Evolutionary conservation across 2,113 vertebrate species (phyloP), one percentile per base, ranked within the genome.

Genomic region (Myiozetetes cayanensis): DNA sequence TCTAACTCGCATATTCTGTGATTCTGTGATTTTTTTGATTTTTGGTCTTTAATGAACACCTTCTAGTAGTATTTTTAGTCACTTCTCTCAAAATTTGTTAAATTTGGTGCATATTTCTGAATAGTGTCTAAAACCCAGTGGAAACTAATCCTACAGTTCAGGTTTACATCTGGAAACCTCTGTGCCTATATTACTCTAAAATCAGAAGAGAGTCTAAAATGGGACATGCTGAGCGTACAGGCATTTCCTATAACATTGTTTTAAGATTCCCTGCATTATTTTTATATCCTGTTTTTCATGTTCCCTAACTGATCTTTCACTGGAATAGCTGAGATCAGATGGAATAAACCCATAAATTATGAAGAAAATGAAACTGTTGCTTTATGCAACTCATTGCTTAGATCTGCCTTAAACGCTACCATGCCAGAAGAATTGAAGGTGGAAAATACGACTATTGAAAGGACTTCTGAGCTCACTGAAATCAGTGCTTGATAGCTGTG

Each of bases 341-440:
- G 12, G 46, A 46, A 66, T 17, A 50, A 72, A 66, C 6, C 9
- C 30, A 43, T 22, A 5, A 86, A n/a, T 87, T 88, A 14, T 39
- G 47, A 89, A 91, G 81, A 63, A 91, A 95, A 84, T 15, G 0
- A 37, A 74, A 77, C 28, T 39, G 10, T 22, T 90, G 20, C 39
- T 87, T 90, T 62, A 65, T 73, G 56, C 35, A 66, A 41, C 10
- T 44, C 49, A 31, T 39, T 70, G 55, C 28, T 84, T 77, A 92
- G 92, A 62, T 74, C 50, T 86, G 31, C 12, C 46, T 74, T 62
- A 80, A 46, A 52, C 67, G 22, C 23, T 62, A 62, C 31, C 49
- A 33, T 74, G 81, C 66, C 90, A 93, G 70, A 91, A 87, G 39
- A 94, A 91, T 30, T 43, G 77, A 96, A 89, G 56, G 70, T 78